Conservation (phyloP, 92 coral and sea anemone species). For the Montipora capitata region DNA sequence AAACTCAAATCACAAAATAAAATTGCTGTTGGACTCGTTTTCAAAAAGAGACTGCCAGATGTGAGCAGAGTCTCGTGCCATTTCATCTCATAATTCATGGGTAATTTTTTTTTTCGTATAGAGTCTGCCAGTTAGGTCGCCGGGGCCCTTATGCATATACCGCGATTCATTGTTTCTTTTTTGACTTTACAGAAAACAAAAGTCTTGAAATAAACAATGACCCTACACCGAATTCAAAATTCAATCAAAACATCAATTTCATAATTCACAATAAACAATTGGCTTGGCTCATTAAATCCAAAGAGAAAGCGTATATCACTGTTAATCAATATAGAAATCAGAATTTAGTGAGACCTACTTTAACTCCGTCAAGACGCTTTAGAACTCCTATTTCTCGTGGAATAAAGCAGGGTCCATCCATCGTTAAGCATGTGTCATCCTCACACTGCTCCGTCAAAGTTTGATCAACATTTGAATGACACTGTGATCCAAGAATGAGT, state of each 20-base stretch:
- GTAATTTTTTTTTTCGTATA: too few species aligned
- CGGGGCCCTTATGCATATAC: too few species aligned
- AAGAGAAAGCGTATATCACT: background rate
- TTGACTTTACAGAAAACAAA: background rate
- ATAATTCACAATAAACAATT: background rate
- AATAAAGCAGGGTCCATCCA: constrained; percentile 78
- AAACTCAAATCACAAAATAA: too few species aligned
- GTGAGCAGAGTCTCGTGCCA: too few species aligned
- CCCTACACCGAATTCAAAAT: background rate
- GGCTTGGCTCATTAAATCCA: constrained; percentile 7
- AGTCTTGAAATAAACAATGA: background rate
- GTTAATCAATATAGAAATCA: background rate
- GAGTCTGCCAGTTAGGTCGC: background rate
- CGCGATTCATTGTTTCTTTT: background rate
- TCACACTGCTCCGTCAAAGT: constrained; percentile 60
- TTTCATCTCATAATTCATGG: background rate
- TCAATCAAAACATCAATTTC: background rate
- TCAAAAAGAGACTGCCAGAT: too few species aligned
- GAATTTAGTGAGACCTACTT: constrained; percentile 51
- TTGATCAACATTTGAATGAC: constrained; percentile 22
- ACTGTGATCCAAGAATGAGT: background rate
- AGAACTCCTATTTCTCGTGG: constrained; percentile 76
- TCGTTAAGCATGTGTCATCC: constrained; percentile 71
- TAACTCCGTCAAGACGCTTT: constrained; percentile 80
- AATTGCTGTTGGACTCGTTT: too few species aligned